Evolutionary conservation across 2,888 invertebrate species (phyloP).

Genomic region (Dichetophora obliterata): DNA sequence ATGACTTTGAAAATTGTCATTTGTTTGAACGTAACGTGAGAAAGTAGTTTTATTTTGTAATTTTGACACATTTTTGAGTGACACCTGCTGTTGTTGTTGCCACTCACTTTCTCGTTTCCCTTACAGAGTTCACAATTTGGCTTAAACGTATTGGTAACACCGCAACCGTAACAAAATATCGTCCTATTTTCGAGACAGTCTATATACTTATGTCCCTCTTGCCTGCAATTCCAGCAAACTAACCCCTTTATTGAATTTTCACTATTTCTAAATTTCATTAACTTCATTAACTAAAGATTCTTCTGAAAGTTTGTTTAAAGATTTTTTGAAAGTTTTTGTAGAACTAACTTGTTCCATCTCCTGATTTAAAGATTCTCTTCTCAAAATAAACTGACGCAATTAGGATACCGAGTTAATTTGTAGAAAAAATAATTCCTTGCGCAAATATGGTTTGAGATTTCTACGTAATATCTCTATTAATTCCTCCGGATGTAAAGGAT

Average conservation of each 20-base stretch:
- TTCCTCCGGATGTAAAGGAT: constrained; percentile 7
- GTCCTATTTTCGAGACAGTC: constrained; percentile 7
- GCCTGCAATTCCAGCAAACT: background rate
- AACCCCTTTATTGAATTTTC: background rate
- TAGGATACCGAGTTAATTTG: constrained; percentile 7
- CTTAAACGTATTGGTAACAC: constrained; percentile 19
- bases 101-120: constrained; percentile 19
- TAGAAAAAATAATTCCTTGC: constrained; percentile 24
- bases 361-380: too few relatives aligned
- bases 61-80: background rate
- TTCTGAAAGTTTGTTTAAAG: too few relatives aligned
- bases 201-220: background rate
- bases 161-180: constrained; percentile 34
- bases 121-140: constrained; percentile 7
- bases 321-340: too few relatives aligned
- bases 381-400: too few relatives aligned
- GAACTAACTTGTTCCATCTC: too few relatives aligned
- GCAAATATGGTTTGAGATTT: background rate
- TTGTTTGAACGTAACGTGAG: background rate
- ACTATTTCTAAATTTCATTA: background rate
- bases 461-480: constrained; percentile 26
- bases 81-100: constrained; percentile 14
- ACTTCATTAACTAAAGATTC: background rate
- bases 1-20: background rate
- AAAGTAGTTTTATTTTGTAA: background rate